Evolutionary conservation across 1,140 invertebrate genomes (phyloP), one percentile per base, ranked within the genome.

Genomic region (Caerostris darwini): DNA sequence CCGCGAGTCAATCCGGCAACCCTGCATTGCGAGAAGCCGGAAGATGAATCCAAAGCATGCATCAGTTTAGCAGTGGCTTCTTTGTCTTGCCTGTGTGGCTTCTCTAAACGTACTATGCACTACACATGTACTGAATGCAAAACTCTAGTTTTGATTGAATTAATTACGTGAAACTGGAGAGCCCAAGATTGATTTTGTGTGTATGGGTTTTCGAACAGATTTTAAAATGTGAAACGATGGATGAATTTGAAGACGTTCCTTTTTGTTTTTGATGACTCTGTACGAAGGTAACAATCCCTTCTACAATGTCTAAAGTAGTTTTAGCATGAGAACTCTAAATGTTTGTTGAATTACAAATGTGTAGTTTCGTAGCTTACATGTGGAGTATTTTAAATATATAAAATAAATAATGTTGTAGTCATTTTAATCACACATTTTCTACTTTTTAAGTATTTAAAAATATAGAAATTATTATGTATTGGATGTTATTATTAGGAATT

Each of bases 201-300:
- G 50, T 7, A 19, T 12, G 12, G 61, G 7, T 77, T 77, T 17
- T 17, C 14, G 34, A 53, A 53, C 50, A 50, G 34, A 77, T 12
- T 50, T 77, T 12, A 14, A 12, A 77, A 77, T 53, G 50, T 50
- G 71, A 77, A 10, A 50, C 61, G 69, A 34, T 77, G 69, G 12
- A 14, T 53, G 71, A 34, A 77, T 77, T 77, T 34, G 34, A 50
- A 77, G 71, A 8, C 10, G 53, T 77, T 77, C 71, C 71, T 50
- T 50, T 77, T 53, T 77, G 12, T 64, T 14, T 77, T 77, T 12
- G 71, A 77, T 50, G 34, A 34, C 5, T n/a, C 67, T 69, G 67
- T 19, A n/a, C 53, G 71, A 77, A 77, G 34, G 71, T 77, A 77
- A 77, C 53, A 34, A 77, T 77, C 8, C 71, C 71, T 77, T 77